Percentiles rank a stretch among this genome's conserved stretches.
These are phyloP conservation scores for Drosophila melanocephala DNA, from an alignment of 2,888 invertebrate species.

Conservation along the genomic window DNA sequence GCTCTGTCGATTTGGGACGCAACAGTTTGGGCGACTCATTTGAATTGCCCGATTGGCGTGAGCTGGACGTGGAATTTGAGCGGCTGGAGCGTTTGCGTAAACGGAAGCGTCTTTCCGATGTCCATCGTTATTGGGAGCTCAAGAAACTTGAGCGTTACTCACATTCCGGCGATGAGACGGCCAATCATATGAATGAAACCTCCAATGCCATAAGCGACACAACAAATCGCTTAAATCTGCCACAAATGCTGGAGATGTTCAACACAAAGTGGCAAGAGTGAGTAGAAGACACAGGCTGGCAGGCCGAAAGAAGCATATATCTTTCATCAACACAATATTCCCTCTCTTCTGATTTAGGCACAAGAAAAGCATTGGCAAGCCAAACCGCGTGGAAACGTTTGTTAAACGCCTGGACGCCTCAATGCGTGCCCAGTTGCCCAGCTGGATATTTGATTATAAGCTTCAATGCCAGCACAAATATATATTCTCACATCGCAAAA, in stretches of 20 bases:
- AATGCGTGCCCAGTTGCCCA: conserved; percentile 41
- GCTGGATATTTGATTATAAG: conserved; percentile 77
- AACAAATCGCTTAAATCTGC: neutral
- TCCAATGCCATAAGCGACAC: neutral
- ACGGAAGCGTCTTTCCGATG: conserved; percentile 56
- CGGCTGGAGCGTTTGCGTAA: conserved; percentile 52
- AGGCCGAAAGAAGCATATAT: neutral
- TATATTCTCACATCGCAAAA: conserved; percentile 50
- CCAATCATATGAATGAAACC: neutral
- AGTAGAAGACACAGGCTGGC: conserved; percentile 2
- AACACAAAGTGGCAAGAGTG: conserved; percentile 25
- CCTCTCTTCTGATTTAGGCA: neutral
- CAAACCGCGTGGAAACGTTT: conserved; percentile 28
- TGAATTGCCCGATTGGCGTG: conserved; percentile 46
- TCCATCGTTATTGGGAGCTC: conserved; percentile 60
- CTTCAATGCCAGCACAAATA: conserved; percentile 47
- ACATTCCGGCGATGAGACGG: conserved; percentile 5
- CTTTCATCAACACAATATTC: neutral
- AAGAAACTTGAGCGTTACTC: conserved; percentile 30
- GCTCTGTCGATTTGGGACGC: conserved; percentile 43
- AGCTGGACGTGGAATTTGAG: conserved; percentile 41
- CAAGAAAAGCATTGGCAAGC: neutral
- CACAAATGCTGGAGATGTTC: conserved; percentile 32
- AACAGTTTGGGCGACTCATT: conserved; percentile 48
- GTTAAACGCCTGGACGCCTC: conserved; percentile 39